Base-by-base conservation (phyloP, 2,888 invertebrate species). In the Chalcosyrphus nemorum region DNA sequence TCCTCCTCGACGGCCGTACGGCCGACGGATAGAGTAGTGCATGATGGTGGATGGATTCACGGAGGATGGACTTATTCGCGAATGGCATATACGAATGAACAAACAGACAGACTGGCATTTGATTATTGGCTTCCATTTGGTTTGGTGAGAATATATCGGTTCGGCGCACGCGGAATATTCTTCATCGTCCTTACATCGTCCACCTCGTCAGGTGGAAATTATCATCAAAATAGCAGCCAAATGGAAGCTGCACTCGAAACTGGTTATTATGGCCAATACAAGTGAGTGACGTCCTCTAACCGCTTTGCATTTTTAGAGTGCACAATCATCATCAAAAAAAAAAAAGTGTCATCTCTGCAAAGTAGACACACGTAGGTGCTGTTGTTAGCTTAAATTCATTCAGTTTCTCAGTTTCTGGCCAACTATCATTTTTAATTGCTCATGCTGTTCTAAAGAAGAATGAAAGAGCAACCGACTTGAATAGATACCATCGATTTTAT, bases 71-170 rank as follows among this genome's bases (percentile, higher is more conserved):
- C 80, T 84, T 70, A 80, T 70, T 75, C 80, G 59, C 71, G 81
- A 81, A 85, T 85, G 75, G 81, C 81, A 81, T 81, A 76, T 76
- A 75, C 85, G 84, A 80, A 70, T 84, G 74, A 84, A 80, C 75
- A 85, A 81, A 85, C 85, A 81, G 82, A 77, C 76, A 78, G 86
- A 87, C 90, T 90, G 90, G 89, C 90, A 90, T 90, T 90, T 90
- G 90, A 90, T 90, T 90, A 90, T 90, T 90, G 90, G 90, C 90
- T 90, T 90, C 90, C 90, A 90, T 90, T 90, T 70, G 80, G 68
- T 90, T 90, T 70, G 80, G 68, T 80, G 80, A 70, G 74, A 80
- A 80, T 65, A 65, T 84, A 84, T 84, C 84, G 84, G 84, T 75
- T 74, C 70, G 74, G 74, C 84, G 84, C 84, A 84, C 72, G 84